These are phyloP conservation scores for Augochlorella aurata DNA, from an alignment of 2,888 invertebrate genomes.

Conservation along the genomic window DNA sequence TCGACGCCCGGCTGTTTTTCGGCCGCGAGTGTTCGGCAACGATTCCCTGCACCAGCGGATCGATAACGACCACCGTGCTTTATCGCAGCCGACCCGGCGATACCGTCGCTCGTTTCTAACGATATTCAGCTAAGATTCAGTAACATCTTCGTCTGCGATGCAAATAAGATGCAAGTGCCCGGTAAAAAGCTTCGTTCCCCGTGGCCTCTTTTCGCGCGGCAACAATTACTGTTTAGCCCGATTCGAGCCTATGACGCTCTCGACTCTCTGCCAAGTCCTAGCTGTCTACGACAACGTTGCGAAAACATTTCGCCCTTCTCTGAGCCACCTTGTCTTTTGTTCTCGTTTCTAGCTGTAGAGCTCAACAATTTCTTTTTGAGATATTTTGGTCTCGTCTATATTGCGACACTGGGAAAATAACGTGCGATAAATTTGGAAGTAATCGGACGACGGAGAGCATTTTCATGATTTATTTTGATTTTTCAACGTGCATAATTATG, in stretches of 20 bases:
- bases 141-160: conserved; percentile 52
- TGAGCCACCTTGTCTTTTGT: too few relatives aligned
- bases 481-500: too few relatives aligned
- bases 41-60: conserved; percentile 14
- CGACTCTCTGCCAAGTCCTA: not conserved
- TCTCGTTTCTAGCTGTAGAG: too few relatives aligned
- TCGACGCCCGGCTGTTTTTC: conserved; percentile 25
- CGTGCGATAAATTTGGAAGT: too few relatives aligned
- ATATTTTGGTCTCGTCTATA: too few relatives aligned
- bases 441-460: too few relatives aligned
- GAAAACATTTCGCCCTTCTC: not conserved
- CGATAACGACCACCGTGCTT: conserved; percentile 37
- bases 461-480: too few relatives aligned
- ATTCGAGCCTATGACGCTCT: conserved; percentile 8
- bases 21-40: conserved; percentile 8
- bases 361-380: too few relatives aligned
- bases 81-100: conserved; percentile 5
- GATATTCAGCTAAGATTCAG: conserved; percentile 58
- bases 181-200: conserved; percentile 45
- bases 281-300: not conserved
- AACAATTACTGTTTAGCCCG: conserved; percentile 49
- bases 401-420: too few relatives aligned
- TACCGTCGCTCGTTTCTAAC: conserved; percentile 47
- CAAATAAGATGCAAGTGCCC: conserved; percentile 47
- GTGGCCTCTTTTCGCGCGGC: conserved; percentile 34